phyloP scores from a whole-genome alignment of 2,797 vertebrate genomes.

The Paedocypris micromegethes region DNA sequence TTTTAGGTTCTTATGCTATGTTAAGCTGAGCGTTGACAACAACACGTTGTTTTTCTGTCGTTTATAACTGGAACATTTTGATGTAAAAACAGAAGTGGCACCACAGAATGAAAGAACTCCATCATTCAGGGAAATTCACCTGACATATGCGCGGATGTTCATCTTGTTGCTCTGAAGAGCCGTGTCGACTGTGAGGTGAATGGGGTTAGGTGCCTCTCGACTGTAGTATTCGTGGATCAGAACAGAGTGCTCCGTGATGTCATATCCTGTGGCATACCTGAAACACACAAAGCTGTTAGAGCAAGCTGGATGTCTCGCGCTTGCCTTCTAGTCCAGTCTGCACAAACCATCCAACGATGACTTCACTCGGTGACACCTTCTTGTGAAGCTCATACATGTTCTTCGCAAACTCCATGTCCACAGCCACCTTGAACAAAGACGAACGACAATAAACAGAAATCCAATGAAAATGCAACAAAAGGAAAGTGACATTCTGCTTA shows the following conservation, averaged over 20 bases:
- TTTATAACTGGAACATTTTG: too few species aligned
- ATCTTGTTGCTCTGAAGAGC: constrained; percentile 77
- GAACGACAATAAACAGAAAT: too few species aligned
- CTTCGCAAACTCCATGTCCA: constrained; percentile 99
- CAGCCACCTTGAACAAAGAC: constrained; percentile 77
- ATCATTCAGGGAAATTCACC: constrained; percentile 54
- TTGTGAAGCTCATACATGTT: constrained; percentile 99
- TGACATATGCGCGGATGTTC: constrained; percentile 82
- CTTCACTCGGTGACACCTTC: constrained; percentile 92
- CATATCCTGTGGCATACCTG: constrained; percentile 96
- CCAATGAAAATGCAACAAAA: too few species aligned
- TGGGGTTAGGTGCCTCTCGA: constrained; percentile 89
- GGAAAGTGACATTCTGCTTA: too few species aligned
- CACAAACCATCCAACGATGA: constrained; percentile 90
- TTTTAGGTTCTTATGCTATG: too few species aligned
- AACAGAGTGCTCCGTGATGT: constrained; percentile 97
- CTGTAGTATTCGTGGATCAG: constrained; percentile 98
- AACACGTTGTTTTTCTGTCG: too few species aligned
- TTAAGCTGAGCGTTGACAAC: too few species aligned
- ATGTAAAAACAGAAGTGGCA: too few species aligned
- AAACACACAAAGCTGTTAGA: neutral
- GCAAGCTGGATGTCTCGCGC: neutral
- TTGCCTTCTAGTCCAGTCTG: too few species aligned
- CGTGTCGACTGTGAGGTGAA: constrained; percentile 84
- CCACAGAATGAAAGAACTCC: too few species aligned